These are phyloP conservation scores for Megalopta genalis DNA, from an alignment of 1,140 invertebrate species.

Conservation along the genomic window DNA sequence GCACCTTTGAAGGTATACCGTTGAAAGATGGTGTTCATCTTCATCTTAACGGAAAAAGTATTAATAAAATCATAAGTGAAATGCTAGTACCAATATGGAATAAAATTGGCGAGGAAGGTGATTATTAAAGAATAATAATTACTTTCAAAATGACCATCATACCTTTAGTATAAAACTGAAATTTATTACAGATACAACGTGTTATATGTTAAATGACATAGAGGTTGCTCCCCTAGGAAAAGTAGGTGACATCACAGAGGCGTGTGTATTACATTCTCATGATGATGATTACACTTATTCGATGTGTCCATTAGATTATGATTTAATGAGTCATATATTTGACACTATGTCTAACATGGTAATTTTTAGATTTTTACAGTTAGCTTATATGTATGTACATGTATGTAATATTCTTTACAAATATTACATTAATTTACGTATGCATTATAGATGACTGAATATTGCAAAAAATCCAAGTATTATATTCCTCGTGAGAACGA, in stretches of 20 bases:
- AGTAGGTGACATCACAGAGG: slow-evolving; percentile 61
- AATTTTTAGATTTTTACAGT: slow-evolving; percentile 7
- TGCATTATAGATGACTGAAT: slow-evolving; percentile 66
- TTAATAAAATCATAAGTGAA: slow-evolving; percentile 68
- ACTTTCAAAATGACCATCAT: slow-evolving; percentile 14
- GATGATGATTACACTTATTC: slow-evolving; percentile 6
- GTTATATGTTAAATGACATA: slow-evolving; percentile 59
- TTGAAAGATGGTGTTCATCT: slow-evolving; percentile 67
- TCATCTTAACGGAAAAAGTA: slow-evolving; percentile 43
- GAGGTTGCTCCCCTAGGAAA: slow-evolving; percentile 61
- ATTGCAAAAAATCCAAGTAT: slow-evolving; percentile 52
- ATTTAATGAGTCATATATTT: slow-evolving; percentile 60
- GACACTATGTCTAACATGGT: slow-evolving; percentile 62
- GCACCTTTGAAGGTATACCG: slow-evolving; percentile 57
- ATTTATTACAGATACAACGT: slow-evolving; percentile 54
- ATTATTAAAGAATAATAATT: slow-evolving; percentile 1
- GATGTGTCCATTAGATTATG: slow-evolving; percentile 53
- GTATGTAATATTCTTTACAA: no score
- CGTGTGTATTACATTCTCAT: slow-evolving; percentile 32
- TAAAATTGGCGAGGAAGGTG: slow-evolving; percentile 51
- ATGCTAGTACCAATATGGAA: slow-evolving; percentile 67
- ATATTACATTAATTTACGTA: no score
- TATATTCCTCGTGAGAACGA: slow-evolving; percentile 74
- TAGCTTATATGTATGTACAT: not conserved
- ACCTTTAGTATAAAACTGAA: slow-evolving; percentile 8